A percentile compares a stretch with the other conserved stretches of the same genome.
Conservation (phyloP, 2,888 invertebrate species). For the Zaprionus obscuricornis region DNA sequence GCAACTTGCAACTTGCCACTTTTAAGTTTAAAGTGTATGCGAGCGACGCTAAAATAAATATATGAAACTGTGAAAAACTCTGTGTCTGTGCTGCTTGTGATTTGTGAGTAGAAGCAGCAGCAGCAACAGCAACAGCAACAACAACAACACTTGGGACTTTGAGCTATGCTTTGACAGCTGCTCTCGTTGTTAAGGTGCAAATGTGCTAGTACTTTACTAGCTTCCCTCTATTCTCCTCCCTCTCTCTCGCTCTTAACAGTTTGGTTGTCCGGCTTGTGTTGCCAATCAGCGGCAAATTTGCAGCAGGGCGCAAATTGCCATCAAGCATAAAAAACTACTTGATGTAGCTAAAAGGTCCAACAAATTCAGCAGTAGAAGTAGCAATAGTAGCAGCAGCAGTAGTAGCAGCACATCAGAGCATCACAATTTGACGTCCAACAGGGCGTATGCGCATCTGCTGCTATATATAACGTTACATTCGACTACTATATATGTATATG, state of each 20-base stretch:
- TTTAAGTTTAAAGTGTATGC: too few species aligned
- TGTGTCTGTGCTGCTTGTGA: constrained; percentile 18
- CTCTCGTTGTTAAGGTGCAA: constrained; percentile 27
- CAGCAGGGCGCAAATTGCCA: constrained; percentile 76
- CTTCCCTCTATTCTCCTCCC: constrained; percentile 4
- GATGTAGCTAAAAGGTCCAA: constrained; percentile 68
- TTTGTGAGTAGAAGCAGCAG: too few species aligned
- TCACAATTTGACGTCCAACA: constrained; percentile 55
- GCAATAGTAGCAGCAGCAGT: not conserved
- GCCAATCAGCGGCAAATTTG: constrained; percentile 76
- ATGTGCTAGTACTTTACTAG: constrained; percentile 9
- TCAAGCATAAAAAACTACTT: constrained; percentile 72
- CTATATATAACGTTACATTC: too few species aligned
- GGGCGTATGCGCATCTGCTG: constrained; percentile 70
- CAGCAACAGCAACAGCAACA: too few species aligned
- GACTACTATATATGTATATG: constrained; percentile 31
- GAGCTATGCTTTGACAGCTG: constrained; percentile 70
- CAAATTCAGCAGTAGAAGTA: constrained; percentile 49
- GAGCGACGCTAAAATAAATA: too few species aligned
- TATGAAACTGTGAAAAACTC: too few species aligned
- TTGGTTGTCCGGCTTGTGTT: constrained; percentile 42
- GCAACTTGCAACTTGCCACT: too few species aligned
- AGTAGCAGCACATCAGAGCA: constrained; percentile 14
- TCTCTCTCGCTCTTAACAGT: constrained; percentile 12
- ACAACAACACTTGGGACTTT: too few species aligned